phyloP scores from a whole-genome alignment of 2,888 invertebrate species.

The Meiosimyza decipiens region DNA sequence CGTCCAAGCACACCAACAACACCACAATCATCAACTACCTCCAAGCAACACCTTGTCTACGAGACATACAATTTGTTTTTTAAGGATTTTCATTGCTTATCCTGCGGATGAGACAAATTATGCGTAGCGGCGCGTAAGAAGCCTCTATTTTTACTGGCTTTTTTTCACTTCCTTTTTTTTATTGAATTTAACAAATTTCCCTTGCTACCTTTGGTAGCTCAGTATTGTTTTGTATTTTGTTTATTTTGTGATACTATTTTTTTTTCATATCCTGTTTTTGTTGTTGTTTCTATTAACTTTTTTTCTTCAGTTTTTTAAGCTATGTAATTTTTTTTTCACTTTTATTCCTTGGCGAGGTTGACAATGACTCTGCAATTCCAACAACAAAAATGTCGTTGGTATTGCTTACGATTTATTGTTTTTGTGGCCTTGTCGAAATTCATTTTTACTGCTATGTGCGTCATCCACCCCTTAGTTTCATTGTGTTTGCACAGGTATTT shows the following conservation, averaged over 20 bases:
- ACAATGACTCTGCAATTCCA: too few species aligned
- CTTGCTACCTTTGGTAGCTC: not conserved
- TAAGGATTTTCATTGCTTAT: conserved; percentile 3
- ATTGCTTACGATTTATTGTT: not conserved
- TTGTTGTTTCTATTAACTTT: too few species aligned
- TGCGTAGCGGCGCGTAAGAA: conserved; percentile 11
- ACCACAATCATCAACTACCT: too few species aligned
- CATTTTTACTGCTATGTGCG: not conserved
- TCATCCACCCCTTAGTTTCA: too few species aligned
- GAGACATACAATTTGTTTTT: not conserved
- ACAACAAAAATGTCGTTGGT: not conserved
- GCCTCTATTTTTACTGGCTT: not conserved
- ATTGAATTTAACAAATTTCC: not conserved
- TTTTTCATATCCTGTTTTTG: too few species aligned
- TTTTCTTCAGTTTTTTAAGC: too few species aligned
- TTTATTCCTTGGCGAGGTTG: too few species aligned
- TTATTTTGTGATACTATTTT: not conserved
- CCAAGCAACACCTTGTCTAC: not conserved
- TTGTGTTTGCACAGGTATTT: too few species aligned
- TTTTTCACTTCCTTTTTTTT: not conserved
- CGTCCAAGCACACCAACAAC: not conserved
- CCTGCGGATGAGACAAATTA: conserved; percentile 1
- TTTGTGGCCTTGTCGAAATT: not conserved
- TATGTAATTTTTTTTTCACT: too few species aligned
- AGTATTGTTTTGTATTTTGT: not conserved